Evolutionary conservation across 2,113 vertebrate genomes (phyloP).

Genomic region (Eubucco bourcierii): DNA sequence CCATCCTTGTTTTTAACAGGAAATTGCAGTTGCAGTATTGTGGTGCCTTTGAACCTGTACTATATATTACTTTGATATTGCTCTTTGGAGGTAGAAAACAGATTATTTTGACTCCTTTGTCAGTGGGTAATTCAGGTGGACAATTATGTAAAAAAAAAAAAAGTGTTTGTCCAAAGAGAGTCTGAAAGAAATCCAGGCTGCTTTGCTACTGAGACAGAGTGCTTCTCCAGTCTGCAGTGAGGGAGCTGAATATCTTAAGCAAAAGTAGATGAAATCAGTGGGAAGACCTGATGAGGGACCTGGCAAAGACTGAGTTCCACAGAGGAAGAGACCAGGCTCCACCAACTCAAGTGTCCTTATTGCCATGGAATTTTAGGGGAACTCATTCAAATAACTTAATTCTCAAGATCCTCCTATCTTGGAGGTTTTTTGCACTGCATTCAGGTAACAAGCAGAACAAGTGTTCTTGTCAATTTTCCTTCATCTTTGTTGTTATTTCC

Average conservation of each 20-base stretch:
- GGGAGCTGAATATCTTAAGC: not conserved
- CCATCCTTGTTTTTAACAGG: not conserved
- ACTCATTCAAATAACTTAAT: constrained; percentile 10
- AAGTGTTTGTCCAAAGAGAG: not conserved
- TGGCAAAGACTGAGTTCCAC: not conserved
- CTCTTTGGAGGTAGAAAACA: not conserved
- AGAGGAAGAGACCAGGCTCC: not conserved
- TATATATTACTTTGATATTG: not conserved
- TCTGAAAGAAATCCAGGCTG: not conserved
- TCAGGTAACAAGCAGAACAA: constrained; percentile 27
- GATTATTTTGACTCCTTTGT: not conserved
- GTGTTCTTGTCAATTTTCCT: constrained; percentile 30
- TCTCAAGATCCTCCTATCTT: constrained; percentile 21
- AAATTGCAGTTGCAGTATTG: not conserved
- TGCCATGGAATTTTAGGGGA: constrained; percentile 1
- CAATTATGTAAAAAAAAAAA: not conserved
- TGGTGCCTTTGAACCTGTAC: not conserved
- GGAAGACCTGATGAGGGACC: not conserved
- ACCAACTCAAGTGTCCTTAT: not conserved
- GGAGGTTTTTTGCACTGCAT: not conserved
- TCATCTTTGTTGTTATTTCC: constrained; percentile 56
- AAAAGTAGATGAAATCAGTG: not conserved
- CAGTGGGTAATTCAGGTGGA: not conserved
- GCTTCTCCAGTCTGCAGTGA: not conserved
- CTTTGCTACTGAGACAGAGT: not conserved